A percentile compares a stretch with the other conserved stretches of the same genome.
Conservation (phyloP, 2,797 vertebrate genomes). For the Orestias chungarensis region DNA sequence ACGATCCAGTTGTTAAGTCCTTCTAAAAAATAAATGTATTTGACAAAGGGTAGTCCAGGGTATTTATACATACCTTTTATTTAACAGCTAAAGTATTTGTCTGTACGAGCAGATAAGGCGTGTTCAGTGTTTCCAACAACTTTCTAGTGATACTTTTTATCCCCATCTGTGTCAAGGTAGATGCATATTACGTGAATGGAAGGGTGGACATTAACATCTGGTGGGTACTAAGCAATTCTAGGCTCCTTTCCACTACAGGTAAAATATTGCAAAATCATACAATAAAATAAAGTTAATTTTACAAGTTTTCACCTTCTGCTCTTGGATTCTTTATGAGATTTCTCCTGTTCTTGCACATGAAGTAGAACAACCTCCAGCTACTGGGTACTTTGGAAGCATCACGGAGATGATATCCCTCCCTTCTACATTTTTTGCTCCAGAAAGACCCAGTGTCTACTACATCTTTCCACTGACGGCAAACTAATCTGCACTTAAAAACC, state of each 20-base stretch:
- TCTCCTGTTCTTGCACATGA: constrained; percentile 73
- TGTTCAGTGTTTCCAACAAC: too few species aligned
- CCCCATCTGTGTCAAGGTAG: too few species aligned
- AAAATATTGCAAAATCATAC: neutral
- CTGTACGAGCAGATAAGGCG: too few species aligned
- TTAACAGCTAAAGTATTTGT: too few species aligned
- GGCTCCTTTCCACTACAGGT: too few species aligned
- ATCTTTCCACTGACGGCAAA: constrained; percentile 85
- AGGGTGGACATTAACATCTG: too few species aligned
- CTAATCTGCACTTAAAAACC: constrained; percentile 77
- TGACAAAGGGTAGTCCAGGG: too few species aligned
- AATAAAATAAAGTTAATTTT: neutral
- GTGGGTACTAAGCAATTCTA: too few species aligned
- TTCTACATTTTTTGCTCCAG: constrained; percentile 87
- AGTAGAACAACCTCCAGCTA: constrained; percentile 86
- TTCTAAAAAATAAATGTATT: neutral
- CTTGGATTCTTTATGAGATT: constrained; percentile 89
- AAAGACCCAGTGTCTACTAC: constrained; percentile 82
- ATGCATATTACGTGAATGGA: too few species aligned
- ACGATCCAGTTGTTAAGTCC: neutral
- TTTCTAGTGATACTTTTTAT: too few species aligned
- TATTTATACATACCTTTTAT: too few species aligned
- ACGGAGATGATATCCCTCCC: constrained; percentile 66
- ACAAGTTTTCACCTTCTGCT: constrained; percentile 78
- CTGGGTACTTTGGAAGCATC: constrained; percentile 51